Percentiles rank a stretch among this genome's conserved stretches.
Conservation (phyloP, 30 jellyfish, hydroid and myxozoan species). For the Rhopilema esculentum region DNA sequence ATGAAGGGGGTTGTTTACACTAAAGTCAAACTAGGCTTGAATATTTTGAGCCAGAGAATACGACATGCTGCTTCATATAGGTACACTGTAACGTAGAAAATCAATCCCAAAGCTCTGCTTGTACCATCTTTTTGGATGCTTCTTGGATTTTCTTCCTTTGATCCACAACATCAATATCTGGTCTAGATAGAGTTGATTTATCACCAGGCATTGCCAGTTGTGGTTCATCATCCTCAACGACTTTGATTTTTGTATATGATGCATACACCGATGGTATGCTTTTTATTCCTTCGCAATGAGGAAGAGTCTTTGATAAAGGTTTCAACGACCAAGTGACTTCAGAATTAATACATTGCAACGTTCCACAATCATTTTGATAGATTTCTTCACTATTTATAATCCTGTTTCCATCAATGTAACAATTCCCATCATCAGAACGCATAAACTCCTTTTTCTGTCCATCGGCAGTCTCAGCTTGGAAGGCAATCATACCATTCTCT, state of each 20-base stretch:
- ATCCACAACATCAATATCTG: slow-evolving; percentile 20
- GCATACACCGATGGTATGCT: slow-evolving; percentile 46
- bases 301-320: slow-evolving; percentile 47
- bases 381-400: slow-evolving; percentile 28
- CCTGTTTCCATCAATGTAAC: slow-evolving; percentile 33
- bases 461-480: slow-evolving; percentile 6
- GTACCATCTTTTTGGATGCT: slow-evolving; percentile 42
- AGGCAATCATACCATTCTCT: not conserved
- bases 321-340: slow-evolving; percentile 52
- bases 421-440: slow-evolving; percentile 23
- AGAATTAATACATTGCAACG: slow-evolving; percentile 33
- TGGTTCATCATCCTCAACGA: slow-evolving; percentile 21
- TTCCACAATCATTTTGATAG: slow-evolving; percentile 53
- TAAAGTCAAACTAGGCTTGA: too few species aligned
- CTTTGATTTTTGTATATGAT: slow-evolving; percentile 28
- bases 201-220: not conserved
- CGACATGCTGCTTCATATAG: too few species aligned
- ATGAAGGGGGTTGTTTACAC: too few species aligned
- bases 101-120: slow-evolving; percentile 53
- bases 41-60: too few species aligned
- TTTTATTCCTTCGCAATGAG: slow-evolving; percentile 45
- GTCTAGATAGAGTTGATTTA: not conserved
- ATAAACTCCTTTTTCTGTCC: not conserved
- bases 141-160: slow-evolving; percentile 29
- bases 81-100: not conserved